Conservation (phyloP, 1,140 invertebrate genomes). For the Euwallacea similis region DNA sequence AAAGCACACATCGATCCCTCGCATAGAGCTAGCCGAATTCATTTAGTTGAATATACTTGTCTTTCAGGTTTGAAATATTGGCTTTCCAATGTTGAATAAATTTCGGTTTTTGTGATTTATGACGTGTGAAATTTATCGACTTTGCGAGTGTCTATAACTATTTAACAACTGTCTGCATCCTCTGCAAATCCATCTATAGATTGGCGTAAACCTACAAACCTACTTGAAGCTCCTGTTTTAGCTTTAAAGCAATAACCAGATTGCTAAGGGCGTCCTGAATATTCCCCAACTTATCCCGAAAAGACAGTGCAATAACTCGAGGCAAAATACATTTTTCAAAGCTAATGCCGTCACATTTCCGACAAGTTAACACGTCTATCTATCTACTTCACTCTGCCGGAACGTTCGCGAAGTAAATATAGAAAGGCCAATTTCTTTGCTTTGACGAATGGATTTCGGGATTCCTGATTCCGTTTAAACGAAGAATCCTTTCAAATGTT, state of each 20-base stretch:
- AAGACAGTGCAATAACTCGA: conserved; percentile 10
- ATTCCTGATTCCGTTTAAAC: conserved; percentile 7
- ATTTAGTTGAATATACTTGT: neutral
- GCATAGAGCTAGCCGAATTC: neutral
- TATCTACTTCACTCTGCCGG: conserved; percentile 19
- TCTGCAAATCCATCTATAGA: no score
- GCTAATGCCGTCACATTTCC: conserved; percentile 21
- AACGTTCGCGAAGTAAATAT: conserved; percentile 13
- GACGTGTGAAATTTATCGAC: neutral
- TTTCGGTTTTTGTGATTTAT: neutral
- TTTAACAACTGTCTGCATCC: no score
- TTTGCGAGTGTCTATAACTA: no score
- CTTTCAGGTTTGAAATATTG: no score
- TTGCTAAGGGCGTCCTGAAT: no score
- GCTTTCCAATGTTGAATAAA: neutral
- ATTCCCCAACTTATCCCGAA: neutral
- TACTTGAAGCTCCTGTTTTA: no score
- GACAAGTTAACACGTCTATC: conserved; percentile 23
- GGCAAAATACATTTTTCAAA: conserved; percentile 19
- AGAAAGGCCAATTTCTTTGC: conserved; percentile 14
- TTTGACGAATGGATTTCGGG: conserved; percentile 17
- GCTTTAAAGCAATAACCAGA: no score
- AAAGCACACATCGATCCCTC: conserved; percentile 1
- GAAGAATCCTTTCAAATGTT: neutral
- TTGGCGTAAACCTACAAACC: no score